Evolutionary conservation across 23 tunicate species (phyloP).

Genomic region (Halocynthia roretzi): DNA sequence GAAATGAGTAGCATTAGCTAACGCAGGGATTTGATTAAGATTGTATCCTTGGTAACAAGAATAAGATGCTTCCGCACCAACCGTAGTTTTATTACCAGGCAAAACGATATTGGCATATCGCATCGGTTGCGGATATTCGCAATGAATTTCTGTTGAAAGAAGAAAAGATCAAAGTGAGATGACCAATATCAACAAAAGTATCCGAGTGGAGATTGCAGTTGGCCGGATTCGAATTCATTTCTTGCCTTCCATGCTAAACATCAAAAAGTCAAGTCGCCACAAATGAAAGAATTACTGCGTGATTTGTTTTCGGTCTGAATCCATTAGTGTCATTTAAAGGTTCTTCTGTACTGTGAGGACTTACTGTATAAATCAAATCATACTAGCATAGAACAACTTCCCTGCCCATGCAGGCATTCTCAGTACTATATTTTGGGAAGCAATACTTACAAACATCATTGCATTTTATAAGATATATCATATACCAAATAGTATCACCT

Average conservation of each 20-base stretch:
- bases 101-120: background rate
- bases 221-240: too few species aligned
- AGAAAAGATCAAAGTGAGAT: background rate
- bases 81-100: background rate
- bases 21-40: background rate
- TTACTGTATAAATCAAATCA: too few species aligned
- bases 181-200: background rate
- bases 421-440: too few species aligned
- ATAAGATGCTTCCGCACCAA: background rate
- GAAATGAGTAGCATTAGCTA: background rate
- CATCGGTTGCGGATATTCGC: background rate
- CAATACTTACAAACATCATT: too few species aligned
- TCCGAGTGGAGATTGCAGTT: too few species aligned
- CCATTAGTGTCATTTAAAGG: too few species aligned
- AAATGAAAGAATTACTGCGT: too few species aligned
- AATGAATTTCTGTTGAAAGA: background rate
- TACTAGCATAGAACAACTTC: too few species aligned
- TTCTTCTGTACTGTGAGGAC: too few species aligned
- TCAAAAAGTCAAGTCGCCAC: too few species aligned
- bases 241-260: too few species aligned
- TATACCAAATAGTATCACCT: constrained; percentile 8
- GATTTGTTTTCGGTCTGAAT: too few species aligned
- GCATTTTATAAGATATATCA: background rate
- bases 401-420: background rate
- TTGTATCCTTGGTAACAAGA: constrained; percentile 12